Evolutionary conservation across 2,888 invertebrate species (phyloP).

Genomic region (Drosophila pegasa): DNA sequence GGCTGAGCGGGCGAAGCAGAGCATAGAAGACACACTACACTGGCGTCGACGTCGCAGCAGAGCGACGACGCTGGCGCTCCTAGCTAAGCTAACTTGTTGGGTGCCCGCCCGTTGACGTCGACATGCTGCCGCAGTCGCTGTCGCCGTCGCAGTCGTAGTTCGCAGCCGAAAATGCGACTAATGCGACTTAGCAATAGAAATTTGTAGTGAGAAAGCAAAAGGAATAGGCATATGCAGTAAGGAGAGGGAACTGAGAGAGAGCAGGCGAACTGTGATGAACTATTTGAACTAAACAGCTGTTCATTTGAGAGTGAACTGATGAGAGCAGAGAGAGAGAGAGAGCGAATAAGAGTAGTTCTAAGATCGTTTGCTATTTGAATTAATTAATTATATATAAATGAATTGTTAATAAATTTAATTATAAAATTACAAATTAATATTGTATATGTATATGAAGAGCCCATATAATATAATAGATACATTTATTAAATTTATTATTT

Average conservation of each 20-base stretch:
- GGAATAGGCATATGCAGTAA: constrained; percentile 26
- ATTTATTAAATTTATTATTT: background rate
- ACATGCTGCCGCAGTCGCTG: constrained; percentile 27
- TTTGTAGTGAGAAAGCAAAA: constrained; percentile 41
- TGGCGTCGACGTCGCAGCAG: constrained; percentile 39
- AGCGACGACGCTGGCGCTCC: constrained; percentile 39
- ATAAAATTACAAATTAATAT: background rate
- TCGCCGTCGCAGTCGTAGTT: constrained; percentile 19
- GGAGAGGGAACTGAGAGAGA: constrained; percentile 1
- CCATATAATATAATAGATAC: background rate
- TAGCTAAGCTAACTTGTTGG: constrained; percentile 32
- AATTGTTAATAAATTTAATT: background rate
- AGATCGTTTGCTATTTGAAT: background rate
- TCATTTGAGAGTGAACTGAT: background rate
- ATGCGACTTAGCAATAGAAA: constrained; percentile 63
- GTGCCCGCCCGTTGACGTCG: constrained; percentile 33
- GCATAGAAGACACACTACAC: constrained; percentile 35
- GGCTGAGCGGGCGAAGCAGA: constrained; percentile 45
- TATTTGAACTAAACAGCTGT: constrained; percentile 1
- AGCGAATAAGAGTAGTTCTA: background rate
- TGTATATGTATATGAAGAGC: background rate
- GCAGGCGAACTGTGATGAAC: constrained; percentile 16
- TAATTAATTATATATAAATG: background rate
- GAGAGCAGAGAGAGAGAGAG: background rate
- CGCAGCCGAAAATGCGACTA: constrained; percentile 60